Evolutionary conservation across 2,888 invertebrate genomes (phyloP), one percentile per base, ranked within the genome.

Genomic region (Drosophila neotestacea): DNA sequence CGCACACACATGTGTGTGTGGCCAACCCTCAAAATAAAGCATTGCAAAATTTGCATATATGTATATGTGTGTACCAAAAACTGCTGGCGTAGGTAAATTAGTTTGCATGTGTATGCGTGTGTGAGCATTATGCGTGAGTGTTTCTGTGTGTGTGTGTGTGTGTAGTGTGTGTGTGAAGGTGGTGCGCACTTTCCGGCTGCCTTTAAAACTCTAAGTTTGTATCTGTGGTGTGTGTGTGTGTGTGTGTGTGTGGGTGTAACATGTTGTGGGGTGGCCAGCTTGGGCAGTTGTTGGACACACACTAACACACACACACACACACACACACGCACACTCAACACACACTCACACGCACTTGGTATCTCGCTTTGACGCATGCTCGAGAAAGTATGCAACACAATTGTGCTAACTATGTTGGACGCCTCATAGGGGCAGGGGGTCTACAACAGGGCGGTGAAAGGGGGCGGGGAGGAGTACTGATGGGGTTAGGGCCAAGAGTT

Each of bases 1-100:
- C 41, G 30, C 50, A 32, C 55, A 60, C 60, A 41, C 59, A 46
- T 54, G 44, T 44, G 38, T 51, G 28, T 44, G 77, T 50, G 63
- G 59, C 55, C 79, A 88, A 87, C 87, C 88, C 87, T 22, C 65
- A 81, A 39, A 50, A 77, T 80, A 77, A 76, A 81, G 85, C 87
- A 87, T 85, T 71, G 72, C 59, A 64, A 83, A 83, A 75, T 83
- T 83, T 84, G 83, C 83, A 84, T 87, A 83, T 22, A 16, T 22
- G 22, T 22, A 22, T 22, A 22, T 65, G 66, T 70, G 68, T 70
- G 82, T 64, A 56, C 68, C 85, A 72, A 81, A 81, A 85, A 85
- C 70, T 85, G 84, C 88, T 85, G 75, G 80, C 85, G 85, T 85
- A 85, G 85, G 85, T 85, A 85, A 85, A 85, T 85, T 85, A 85